phyloP scores from a whole-genome alignment of 2,888 invertebrate species.

The Prosapia bicincta region DNA sequence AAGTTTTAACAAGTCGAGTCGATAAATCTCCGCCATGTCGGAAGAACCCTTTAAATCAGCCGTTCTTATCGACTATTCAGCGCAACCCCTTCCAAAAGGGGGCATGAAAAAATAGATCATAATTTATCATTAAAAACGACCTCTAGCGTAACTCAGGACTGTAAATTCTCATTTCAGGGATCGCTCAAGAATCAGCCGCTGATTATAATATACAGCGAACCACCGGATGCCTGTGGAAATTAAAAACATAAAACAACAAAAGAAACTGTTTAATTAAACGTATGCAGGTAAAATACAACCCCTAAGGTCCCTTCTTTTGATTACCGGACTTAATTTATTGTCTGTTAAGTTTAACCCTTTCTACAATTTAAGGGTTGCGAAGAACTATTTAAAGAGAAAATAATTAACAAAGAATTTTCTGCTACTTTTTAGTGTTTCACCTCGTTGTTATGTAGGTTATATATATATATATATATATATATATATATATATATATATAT shows the following conservation, averaged over 20 bases:
- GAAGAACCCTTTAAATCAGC: conserved; percentile 2
- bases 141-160: background rate
- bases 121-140: background rate
- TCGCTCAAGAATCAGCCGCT: conserved; percentile 12
- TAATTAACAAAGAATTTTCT: background rate
- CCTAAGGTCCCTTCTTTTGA: background rate
- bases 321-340: background rate
- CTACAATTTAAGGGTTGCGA: background rate
- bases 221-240: conserved; percentile 10
- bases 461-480: too few relatives aligned
- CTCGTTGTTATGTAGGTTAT: too few relatives aligned
- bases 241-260: conserved; percentile 26
- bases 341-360: background rate
- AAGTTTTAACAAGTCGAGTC: background rate
- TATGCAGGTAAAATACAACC: conserved; percentile 4
- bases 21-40: background rate
- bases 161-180: background rate
- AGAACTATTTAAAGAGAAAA: background rate
- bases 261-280: conserved; percentile 22
- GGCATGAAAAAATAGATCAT: background rate
- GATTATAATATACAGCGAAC: conserved; percentile 14
- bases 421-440: too few relatives aligned
- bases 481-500: too few relatives aligned
- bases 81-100: background rate
- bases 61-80: background rate